Base-by-base conservation (phyloP, 2,113 vertebrate species). In the Gobio gobio region DNA sequence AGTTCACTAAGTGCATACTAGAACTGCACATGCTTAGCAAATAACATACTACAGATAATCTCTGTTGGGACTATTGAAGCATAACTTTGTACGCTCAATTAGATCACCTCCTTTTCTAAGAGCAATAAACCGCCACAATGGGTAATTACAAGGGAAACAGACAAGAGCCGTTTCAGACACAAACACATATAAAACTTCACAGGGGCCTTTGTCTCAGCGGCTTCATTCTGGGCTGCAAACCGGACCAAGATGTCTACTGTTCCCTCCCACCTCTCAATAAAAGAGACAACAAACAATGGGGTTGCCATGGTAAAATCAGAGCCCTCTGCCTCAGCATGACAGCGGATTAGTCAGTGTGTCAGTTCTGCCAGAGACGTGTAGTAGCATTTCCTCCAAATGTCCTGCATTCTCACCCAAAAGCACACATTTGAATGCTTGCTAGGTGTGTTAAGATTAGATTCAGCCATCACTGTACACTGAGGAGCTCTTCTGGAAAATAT, bases 281-380 rank as follows among this genome's bases (percentile, higher is more conserved):
- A 89, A 89, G 86, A 85, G 86, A 91, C 88, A 92, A 91, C 89
- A 93, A 93, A 94, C 92, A 93, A 90, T 91, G 87, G 7, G 51
- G 91, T 93, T 92, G 90, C 91, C 90, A 93, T 85, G 93, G 92
- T 78, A 83, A 90, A 87, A 84, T 86, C 82, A 73, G 79, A 88
- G 33, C 58, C 36, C 78, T 86, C 75, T 22, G 80, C 74, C 83
- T 76, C 87, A 13, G 59, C 76, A 79, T 75, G 86, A 56, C 45
- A 76, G 43, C 72, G 45, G 61, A 83, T 86, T 85, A 87, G 87
- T 78, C 83, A 80, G 73, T 76, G 66, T 86, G 45, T 82, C 54
- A 75, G 47, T 54, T 76, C 47, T 54, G 47, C 26, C 56, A 26
- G 10, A 58, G 61, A 61, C 7, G 5, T 36, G 16, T 20, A 10